phyloP scores from a whole-genome alignment of 2,113 vertebrate species.

The Hassar affinis region DNA sequence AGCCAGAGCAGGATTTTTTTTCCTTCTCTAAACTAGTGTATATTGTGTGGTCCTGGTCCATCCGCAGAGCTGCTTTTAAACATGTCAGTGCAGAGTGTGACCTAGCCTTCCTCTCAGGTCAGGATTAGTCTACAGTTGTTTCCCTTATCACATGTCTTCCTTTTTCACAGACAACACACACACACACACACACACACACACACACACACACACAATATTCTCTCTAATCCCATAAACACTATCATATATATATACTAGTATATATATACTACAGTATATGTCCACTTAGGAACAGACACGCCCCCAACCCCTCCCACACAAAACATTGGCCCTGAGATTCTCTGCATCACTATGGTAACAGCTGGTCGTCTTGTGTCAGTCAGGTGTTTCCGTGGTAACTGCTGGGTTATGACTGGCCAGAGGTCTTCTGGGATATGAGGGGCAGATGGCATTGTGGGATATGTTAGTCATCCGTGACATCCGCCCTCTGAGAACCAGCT shows the following conservation, averaged over 20 bases:
- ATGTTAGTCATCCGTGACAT: conserved; percentile 50
- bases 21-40: neutral
- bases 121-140: conserved; percentile 31
- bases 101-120: conserved; percentile 17
- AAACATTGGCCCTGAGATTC: conserved; percentile 8
- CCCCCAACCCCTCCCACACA: neutral
- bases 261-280: conserved; percentile 8
- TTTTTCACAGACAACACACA: neutral
- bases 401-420: conserved; percentile 46
- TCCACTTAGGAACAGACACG: neutral
- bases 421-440: conserved; percentile 52
- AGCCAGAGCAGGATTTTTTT: neutral
- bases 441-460: conserved; percentile 57
- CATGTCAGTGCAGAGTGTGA: conserved; percentile 1
- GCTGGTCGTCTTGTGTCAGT: conserved; percentile 47
- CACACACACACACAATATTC: conserved; percentile 4
- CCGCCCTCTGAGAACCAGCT: conserved; percentile 47
- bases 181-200: neutral
- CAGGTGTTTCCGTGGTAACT: conserved; percentile 52
- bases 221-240: neutral
- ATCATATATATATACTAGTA: neutral
- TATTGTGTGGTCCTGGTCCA: neutral
- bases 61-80: conserved; percentile 18
- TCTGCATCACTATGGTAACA: conserved; percentile 45
- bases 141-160: conserved; percentile 28